Conservation (phyloP, 2,797 vertebrate species). For the Limosa lapponica region DNA sequence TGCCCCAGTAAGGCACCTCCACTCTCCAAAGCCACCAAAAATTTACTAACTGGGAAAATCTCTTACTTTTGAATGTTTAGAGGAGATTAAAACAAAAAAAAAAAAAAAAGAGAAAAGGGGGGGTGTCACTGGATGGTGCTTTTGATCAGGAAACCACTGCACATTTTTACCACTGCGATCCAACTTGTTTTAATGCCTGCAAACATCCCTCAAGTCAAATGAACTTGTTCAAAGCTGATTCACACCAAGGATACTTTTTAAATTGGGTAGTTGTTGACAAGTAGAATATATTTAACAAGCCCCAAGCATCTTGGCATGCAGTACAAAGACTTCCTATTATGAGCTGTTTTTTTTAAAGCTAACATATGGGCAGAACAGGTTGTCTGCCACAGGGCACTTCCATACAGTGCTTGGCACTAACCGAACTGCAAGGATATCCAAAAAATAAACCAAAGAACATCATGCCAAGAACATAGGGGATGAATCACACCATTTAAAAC, state of each 20-base stretch:
- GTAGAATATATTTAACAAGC: conserved; percentile 52
- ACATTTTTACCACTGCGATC: background rate
- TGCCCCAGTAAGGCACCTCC: background rate
- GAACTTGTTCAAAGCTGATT: conserved; percentile 53
- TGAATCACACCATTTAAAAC: conserved; percentile 38
- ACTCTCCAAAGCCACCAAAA: background rate
- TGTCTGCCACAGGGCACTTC: conserved; percentile 42
- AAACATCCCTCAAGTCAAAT: conserved; percentile 47
- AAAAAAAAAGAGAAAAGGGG: background rate
- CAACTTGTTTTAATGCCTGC: conserved; percentile 15
- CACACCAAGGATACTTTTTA: conserved; percentile 23
- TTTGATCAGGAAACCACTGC: conserved; percentile 14
- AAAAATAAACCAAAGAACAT: background rate
- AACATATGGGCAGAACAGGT: conserved; percentile 59
- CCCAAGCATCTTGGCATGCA: conserved; percentile 37
- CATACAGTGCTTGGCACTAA: conserved; percentile 1
- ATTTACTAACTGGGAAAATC: background rate
- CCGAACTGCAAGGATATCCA: background rate
- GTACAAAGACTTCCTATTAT: conserved; percentile 50
- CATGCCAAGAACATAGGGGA: background rate
- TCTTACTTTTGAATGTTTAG: background rate
- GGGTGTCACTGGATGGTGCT: background rate
- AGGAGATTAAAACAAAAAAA: background rate
- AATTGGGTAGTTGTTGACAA: conserved; percentile 56
- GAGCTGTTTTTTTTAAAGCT: background rate